Base-by-base conservation (phyloP, 30 jellyfish, hydroid and myxozoan species). In the Haliclystus octoradiatus region DNA sequence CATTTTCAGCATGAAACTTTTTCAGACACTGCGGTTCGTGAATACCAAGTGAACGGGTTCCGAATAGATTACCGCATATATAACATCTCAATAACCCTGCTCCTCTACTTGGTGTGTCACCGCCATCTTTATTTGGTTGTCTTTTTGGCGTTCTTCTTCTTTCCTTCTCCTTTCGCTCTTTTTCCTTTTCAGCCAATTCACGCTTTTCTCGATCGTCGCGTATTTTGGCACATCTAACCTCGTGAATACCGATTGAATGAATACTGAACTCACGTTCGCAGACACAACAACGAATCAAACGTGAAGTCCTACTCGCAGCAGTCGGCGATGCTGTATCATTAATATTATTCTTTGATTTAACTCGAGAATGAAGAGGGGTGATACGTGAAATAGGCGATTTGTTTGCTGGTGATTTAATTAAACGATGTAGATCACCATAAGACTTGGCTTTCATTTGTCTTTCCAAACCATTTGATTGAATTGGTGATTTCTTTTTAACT, bases 11-110 rank as follows among this genome's bases (percentile, higher is more conserved):
- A 25, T 73, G 80, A 31, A 31, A 49, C 49, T 57, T 69, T 60
- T 52, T 73, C 77, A 71, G 69, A 31, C 94, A 82, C 51, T 82
- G 94, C 22, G 83, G 88, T 40, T 62, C 52, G 40, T 82, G 94
- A 27, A 82, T 82, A 13, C 85, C 82, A 50, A 82, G 70, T 7
- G 94, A 82, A 35, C 79, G 68, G 27, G 87, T 70, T 15, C 94
- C 94, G 50, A 70, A 82, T 2, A 74, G 75, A 66, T 82, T 82
- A 33, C 79, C 72, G 60, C 94, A 82, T 12, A 34, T 62, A 52
- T 73, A 49, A 52, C 94, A 82, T 63, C 52, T 35, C 68, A 70
- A 64, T 12, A 64, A 64, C 9, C 57, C 57, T 5, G 57, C 14
- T 9, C 57, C 26, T 3, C 46, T 79, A 33, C 33, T 34, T 31